Percentiles rank a stretch among this genome's conserved stretches.
Conservation (phyloP, 2,113 vertebrate species). For the Nerophis lumbriciformis region DNA sequence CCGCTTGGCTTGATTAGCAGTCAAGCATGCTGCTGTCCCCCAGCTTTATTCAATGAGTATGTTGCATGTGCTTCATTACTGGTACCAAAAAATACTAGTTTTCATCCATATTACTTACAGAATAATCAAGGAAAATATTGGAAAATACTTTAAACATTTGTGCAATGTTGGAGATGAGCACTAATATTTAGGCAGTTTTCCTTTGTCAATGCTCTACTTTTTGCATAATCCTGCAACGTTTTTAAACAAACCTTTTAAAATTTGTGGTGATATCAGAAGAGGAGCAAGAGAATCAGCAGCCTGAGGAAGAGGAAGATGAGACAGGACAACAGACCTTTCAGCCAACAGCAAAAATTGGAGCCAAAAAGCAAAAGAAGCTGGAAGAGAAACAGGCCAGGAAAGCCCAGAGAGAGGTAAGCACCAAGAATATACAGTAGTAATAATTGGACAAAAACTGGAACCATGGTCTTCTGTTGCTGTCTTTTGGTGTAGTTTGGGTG, state of each 20-base stretch:
- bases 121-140: not conserved
- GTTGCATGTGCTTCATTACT: too few species aligned
- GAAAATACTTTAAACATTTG: not conserved
- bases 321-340: slow-evolving; percentile 71
- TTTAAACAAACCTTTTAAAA: not conserved
- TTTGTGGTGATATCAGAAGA: slow-evolving; percentile 52
- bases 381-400: slow-evolving; percentile 95
- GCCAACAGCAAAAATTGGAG: slow-evolving; percentile 80
- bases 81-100: too few species aligned
- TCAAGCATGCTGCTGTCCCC: too few species aligned
- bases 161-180: too few species aligned
- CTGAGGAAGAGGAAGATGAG: slow-evolving; percentile 55
- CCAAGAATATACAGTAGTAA: too few species aligned
- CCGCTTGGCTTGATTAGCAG: too few species aligned
- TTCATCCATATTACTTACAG: not conserved
- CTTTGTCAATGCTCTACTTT: not conserved
- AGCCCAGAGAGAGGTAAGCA: slow-evolving; percentile 86
- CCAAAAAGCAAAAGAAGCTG: slow-evolving; percentile 92
- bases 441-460: too few species aligned
- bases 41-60: too few species aligned
- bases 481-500: too few species aligned
- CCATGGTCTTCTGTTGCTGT: too few species aligned
- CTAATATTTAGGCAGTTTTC: too few species aligned
- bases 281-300: slow-evolving; percentile 26
- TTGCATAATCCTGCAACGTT: not conserved